A percentile compares a stretch with the other conserved stretches of the same genome.
phyloP scores from a whole-genome alignment of 2,797 vertebrate genomes.

The Paramormyrops hopkinsi region DNA sequence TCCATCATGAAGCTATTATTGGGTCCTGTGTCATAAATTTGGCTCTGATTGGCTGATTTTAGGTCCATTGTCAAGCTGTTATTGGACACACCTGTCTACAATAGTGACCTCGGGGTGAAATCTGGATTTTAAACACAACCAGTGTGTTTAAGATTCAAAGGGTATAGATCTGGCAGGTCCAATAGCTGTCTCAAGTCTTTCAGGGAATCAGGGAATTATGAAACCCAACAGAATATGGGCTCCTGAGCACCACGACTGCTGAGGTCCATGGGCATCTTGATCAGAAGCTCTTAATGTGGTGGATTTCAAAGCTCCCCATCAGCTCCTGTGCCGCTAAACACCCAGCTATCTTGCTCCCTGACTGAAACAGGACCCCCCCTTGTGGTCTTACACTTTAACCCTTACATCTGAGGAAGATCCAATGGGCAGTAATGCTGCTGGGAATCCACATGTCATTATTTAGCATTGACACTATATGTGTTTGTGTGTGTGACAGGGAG shows the following conservation, averaged over 20 bases:
- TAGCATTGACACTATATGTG: neutral
- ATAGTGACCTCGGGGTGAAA: neutral
- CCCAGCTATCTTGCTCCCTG: neutral
- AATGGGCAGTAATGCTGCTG: neutral
- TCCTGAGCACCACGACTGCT: neutral
- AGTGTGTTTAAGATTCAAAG: neutral
- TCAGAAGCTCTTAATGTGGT: neutral
- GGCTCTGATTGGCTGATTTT: neutral
- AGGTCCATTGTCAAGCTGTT: neutral
- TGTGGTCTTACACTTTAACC: neutral
- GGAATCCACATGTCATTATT: neutral
- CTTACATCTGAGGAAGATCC: neutral
- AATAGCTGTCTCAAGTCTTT: neutral
- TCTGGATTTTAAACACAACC: neutral
- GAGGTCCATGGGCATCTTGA: neutral
- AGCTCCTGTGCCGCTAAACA: neutral
- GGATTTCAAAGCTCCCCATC: neutral
- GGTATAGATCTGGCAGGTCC: neutral
- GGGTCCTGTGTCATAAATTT: neutral
- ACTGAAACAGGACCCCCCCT: neutral
- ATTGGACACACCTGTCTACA: neutral
- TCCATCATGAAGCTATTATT: neutral
- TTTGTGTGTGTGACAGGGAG: neutral
- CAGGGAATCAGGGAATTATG: neutral
- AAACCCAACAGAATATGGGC: neutral